Percentiles rank a stretch among this genome's conserved stretches.
Evolutionary conservation across 2,113 vertebrate species (phyloP).

Genomic region (Mesembrinibis cayennensis): DNA sequence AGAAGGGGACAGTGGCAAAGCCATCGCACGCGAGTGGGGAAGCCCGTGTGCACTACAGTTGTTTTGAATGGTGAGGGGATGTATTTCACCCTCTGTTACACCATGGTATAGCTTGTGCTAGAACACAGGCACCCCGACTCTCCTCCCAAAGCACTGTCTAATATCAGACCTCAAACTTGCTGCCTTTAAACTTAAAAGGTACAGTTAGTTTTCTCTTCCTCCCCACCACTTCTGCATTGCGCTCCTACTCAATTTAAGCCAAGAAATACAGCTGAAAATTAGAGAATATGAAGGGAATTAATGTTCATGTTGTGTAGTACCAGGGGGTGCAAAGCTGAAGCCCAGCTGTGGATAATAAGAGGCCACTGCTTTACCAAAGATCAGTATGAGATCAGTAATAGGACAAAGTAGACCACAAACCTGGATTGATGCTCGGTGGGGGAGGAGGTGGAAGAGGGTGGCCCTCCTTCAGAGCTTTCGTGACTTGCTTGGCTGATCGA

Average conservation of each 20-base stretch:
- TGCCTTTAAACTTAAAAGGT: background rate
- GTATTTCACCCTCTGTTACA: background rate
- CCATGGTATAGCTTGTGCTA: background rate
- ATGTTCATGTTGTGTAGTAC: background rate
- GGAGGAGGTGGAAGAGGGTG: constrained; percentile 52
- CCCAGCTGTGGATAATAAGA: background rate
- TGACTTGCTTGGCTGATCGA: constrained; percentile 43
- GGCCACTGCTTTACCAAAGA: background rate
- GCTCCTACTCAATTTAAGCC: background rate
- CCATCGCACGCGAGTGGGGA: accelerated
- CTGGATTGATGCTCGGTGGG: constrained; percentile 45
- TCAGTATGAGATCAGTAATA: background rate
- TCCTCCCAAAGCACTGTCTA: background rate
- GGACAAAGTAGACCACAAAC: constrained; percentile 4
- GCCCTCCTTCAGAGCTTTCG: constrained; percentile 49
- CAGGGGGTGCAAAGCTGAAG: background rate
- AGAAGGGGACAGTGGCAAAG: background rate
- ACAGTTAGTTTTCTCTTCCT: background rate
- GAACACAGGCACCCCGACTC: background rate
- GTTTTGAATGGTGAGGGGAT: background rate
- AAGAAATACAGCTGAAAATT: background rate
- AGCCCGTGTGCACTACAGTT: background rate
- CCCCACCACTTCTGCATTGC: background rate
- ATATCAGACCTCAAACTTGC: background rate
- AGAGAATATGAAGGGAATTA: background rate